Conservation (phyloP, 2,113 vertebrate genomes). For the Catagonus wagneri region DNA sequence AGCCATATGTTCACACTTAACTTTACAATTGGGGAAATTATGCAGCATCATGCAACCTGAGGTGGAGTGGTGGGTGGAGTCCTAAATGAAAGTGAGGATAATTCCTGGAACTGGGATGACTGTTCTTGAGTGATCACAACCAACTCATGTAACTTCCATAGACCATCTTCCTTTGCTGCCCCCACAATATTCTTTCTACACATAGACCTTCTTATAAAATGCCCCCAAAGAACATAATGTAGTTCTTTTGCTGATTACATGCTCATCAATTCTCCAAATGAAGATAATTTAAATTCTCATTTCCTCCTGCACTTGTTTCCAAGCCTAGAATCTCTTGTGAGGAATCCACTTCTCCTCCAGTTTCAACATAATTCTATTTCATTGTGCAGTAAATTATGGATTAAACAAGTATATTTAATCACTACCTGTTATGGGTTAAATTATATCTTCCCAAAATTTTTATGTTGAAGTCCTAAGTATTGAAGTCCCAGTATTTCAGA, state of each 20-base stretch:
- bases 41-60: background rate
- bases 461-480: background rate
- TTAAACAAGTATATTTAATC: background rate
- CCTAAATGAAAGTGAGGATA: background rate
- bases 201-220: background rate
- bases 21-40: background rate
- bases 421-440: background rate
- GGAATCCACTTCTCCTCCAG: background rate
- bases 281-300: background rate
- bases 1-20: background rate
- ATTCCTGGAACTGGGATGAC: background rate
- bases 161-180: background rate
- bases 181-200: background rate
- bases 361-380: conserved; percentile 25
- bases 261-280: background rate
- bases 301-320: background rate
- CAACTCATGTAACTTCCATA: background rate
- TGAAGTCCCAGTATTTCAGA: background rate
- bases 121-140: background rate
- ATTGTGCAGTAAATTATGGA: background rate
- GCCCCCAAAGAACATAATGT: background rate
- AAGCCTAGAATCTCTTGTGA: background rate
- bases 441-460: background rate
- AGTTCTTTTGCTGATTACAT: background rate
- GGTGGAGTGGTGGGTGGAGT: background rate